A percentile compares a stretch with the other conserved stretches of the same genome.
These are phyloP conservation scores for Cryptotermes secundus DNA, from an alignment of 1,140 invertebrate genomes.

Conservation along the genomic window DNA sequence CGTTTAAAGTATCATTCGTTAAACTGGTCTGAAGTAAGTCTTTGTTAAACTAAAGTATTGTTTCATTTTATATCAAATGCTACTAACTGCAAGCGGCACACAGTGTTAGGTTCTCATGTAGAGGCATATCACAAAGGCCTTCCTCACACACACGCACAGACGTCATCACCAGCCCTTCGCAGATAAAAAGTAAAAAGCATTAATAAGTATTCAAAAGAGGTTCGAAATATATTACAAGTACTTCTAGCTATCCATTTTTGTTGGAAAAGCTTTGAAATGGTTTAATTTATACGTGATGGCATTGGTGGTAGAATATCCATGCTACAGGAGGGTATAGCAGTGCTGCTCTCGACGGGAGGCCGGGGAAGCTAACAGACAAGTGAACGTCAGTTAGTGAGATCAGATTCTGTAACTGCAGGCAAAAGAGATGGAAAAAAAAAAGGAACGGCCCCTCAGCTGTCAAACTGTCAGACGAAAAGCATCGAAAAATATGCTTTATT, in stretches of 20 bases:
- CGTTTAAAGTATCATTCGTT: too few relatives aligned
- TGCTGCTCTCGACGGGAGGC: conserved; percentile 15
- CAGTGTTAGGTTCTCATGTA: background rate
- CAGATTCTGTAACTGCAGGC: conserved; percentile 17
- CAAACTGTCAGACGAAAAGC: conserved; percentile 18
- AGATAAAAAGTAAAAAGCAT: conserved; percentile 4
- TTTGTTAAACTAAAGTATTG: too few relatives aligned
- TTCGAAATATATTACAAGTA: conserved; percentile 16
- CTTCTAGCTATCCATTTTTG: conserved; percentile 8
- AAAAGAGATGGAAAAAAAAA: background rate
- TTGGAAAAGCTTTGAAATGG: conserved; percentile 16
- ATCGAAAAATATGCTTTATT: conserved; percentile 18
- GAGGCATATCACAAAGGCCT: background rate
- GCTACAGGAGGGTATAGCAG: background rate
- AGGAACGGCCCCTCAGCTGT: background rate
- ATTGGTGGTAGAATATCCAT: background rate
- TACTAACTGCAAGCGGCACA: too few relatives aligned
- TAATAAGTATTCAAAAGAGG: conserved; percentile 15
- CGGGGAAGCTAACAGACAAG: conserved; percentile 14
- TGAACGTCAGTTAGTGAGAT: conserved; percentile 16
- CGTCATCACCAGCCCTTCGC: background rate
- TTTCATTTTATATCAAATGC: too few relatives aligned
- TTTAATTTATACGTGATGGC: conserved; percentile 12
- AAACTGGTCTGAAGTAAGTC: too few relatives aligned
- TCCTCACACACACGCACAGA: background rate